A percentile compares a stretch with the other conserved stretches of the same genome.
Conservation (phyloP, 2,888 invertebrate genomes). For the Monoplex corrugatus region DNA sequence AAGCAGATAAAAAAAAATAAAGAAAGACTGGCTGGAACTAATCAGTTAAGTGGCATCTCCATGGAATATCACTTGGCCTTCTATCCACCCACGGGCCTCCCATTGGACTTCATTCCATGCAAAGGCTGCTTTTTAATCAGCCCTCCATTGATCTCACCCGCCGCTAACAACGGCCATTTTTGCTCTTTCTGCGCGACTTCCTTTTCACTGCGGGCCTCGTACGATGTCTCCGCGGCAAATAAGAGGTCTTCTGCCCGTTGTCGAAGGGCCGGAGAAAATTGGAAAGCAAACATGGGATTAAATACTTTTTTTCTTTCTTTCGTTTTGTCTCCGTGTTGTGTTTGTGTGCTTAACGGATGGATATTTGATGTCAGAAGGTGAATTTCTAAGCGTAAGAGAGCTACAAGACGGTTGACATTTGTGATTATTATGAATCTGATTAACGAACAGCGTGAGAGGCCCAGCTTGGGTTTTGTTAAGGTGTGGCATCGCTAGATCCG, state of each 20-base stretch:
- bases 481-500: no score
- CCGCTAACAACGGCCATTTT: slow-evolving; percentile 22
- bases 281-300: slow-evolving; percentile 38
- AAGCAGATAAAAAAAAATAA: no score
- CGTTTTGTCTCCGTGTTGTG: background rate
- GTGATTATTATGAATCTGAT: no score
- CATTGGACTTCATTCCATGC: background rate
- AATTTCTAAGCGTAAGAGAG: background rate
- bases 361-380: background rate
- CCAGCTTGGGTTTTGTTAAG: no score
- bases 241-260: background rate
- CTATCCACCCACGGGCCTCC: background rate
- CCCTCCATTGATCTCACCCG: slow-evolving; percentile 33
- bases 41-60: slow-evolving; percentile 35
- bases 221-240: slow-evolving; percentile 4
- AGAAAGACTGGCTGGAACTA: background rate
- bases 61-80: slow-evolving; percentile 29
- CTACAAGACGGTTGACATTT: background rate
- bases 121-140: slow-evolving; percentile 46
- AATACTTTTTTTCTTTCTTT: background rate
- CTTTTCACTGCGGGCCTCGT: slow-evolving; percentile 33
- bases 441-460: no score
- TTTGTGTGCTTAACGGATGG: background rate
- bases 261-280: slow-evolving; percentile 10
- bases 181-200: slow-evolving; percentile 35